Conservation (phyloP, 2,797 vertebrate species). For the Petrocephalus schoutedeni region DNA sequence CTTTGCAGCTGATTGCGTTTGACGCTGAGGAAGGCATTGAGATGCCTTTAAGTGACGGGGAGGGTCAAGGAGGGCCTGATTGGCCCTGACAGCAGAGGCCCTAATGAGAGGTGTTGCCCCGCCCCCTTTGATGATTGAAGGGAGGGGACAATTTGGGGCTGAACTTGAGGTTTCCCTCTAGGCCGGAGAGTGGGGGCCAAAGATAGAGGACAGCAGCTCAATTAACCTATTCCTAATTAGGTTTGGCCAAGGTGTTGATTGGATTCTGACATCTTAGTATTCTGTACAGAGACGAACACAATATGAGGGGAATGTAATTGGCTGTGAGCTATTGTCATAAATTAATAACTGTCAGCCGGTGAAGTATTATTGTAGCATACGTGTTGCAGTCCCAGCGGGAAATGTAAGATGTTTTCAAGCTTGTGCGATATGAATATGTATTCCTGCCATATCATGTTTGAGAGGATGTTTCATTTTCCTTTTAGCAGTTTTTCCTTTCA, state of each 20-base stretch:
- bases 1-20: neutral
- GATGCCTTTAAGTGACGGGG: neutral
- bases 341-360: neutral
- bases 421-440: neutral
- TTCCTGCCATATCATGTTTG: neutral
- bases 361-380: neutral
- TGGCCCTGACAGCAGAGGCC: neutral
- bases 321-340: neutral
- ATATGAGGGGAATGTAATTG: neutral
- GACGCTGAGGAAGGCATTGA: neutral
- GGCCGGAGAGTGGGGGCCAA: neutral
- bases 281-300: neutral
- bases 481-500: neutral
- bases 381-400: neutral
- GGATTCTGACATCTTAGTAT: neutral
- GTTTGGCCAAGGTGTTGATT: neutral
- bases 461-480: neutral
- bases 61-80: neutral
- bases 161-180: neutral
- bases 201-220: neutral
- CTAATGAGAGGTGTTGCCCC: neutral
- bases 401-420: neutral
- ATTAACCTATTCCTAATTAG: neutral
- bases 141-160: neutral
- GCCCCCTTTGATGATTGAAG: neutral